Base-by-base conservation (phyloP, 2,888 invertebrate genomes). In the Dioctria rufipes region DNA sequence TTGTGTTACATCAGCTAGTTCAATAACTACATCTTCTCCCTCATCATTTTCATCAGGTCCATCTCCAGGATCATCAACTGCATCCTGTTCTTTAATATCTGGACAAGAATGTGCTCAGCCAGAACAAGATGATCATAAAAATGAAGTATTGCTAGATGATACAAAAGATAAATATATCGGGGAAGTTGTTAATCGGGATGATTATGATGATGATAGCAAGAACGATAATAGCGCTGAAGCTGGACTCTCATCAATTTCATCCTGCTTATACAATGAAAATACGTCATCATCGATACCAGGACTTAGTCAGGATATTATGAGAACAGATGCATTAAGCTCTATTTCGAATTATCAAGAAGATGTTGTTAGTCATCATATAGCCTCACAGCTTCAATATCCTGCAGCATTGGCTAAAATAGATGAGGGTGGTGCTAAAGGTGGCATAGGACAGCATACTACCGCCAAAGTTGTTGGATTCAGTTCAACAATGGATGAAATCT, bases 401-500 rank as follows among this genome's bases (percentile, higher is more conserved):
- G 40, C 66, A 9, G 13, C 58, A 58, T 58, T 73, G 1, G 43
- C 49, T 5, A 66, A 37, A 51, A 4, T 80, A 13, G 73, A 80
- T 5, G 80, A 80, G 13, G 43, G 9, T n/a, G 37, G 43, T 65
- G 6, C 75, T 61, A 37, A 11, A 37, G 37, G 25, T 11, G 49
- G 71, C 25, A 25, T 25, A 25, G 3, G 73, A 60, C 78, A 82
- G 51, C 66, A 66, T 40, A 73, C 66, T 43, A 63, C 65, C 8
- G 61, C 6, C 43, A 79, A 77, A 8, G 51, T 61, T 58, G 65
- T 40, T 69, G 69, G 88, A 39, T 89, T 89, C 82, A 88, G 88
- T 82, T 89, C 89, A 1, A 89, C 89, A 4, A 89, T 89, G 89
- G 89, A 89, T 80, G 89, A 89, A 80, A 89, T 89, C 25, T 89